phyloP scores from a whole-genome alignment of 2,797 vertebrate genomes.

The Oreochromis mossambicus region DNA sequence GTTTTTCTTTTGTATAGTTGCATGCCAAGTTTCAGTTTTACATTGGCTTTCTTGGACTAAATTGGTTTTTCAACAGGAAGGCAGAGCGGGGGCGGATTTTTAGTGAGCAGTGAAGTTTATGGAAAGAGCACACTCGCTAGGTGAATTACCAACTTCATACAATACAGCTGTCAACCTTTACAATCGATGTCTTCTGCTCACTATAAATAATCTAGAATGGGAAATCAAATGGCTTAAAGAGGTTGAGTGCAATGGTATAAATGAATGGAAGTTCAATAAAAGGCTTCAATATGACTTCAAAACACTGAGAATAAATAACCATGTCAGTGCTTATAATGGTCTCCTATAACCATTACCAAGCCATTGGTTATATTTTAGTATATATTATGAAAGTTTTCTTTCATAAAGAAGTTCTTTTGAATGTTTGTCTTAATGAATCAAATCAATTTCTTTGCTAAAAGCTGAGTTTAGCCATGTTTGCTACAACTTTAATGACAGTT shows the following conservation, averaged over 20 bases:
- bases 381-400: background rate
- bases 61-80: background rate
- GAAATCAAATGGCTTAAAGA: background rate
- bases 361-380: background rate
- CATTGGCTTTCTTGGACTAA: background rate
- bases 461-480: background rate
- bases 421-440: background rate
- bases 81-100: background rate
- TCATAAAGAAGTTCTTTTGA: background rate
- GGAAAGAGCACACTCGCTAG: background rate
- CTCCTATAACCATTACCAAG: background rate
- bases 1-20: background rate
- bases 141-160: constrained; percentile 1
- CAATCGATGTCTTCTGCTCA: constrained; percentile 11
- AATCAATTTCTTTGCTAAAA: background rate
- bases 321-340: background rate
- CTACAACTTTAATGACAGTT: background rate
- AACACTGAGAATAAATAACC: background rate
- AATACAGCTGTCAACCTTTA: background rate
- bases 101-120: background rate
- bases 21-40: background rate
- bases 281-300: background rate
- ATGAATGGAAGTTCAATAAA: background rate
- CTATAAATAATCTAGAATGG: background rate
- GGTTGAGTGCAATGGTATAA: background rate